A percentile compares a stretch with the other conserved stretches of the same genome.
Evolutionary conservation across 2,113 vertebrate species (phyloP).

Genomic region (human): GRCh38 chr9:1476501-1477000

Average conservation of each 20-base stretch:
- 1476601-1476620: not conserved
- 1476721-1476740: not conserved
- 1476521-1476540: not conserved
- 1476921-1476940: no score
- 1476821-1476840: no score
- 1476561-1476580: not conserved
- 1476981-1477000: no score
- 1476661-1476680: not conserved
- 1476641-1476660: not conserved
- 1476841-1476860: no score
- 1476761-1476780: not conserved
- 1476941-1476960: rapidly evolving
- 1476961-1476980: no score
- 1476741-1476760: not conserved
- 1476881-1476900: no score
- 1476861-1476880: no score
- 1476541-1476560: not conserved
- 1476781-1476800: not conserved
- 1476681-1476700: not conserved
- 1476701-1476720: not conserved
- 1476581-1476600: not conserved
- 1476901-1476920: no score
- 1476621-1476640: not conserved
- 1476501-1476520: no score
- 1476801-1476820: no score